A percentile compares a stretch with the other conserved stretches of the same genome.
Evolutionary conservation across 2,113 vertebrate genomes (phyloP).

Genomic region (Turnix velox): DNA sequence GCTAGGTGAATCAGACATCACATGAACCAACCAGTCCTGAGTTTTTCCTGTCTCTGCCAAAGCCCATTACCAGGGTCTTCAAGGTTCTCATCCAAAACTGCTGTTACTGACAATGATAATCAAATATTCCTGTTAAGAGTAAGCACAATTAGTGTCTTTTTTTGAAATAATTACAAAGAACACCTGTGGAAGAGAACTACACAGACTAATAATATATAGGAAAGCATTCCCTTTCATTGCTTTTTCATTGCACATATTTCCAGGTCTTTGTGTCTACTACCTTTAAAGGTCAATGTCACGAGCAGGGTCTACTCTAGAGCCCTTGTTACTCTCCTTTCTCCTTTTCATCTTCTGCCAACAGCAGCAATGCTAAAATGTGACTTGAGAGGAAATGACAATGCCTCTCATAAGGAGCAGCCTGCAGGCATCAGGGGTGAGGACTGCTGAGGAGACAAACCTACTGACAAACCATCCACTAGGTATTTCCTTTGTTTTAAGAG

Average conservation of each 20-base stretch:
- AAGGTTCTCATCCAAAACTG: not conserved
- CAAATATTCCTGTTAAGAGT: not conserved
- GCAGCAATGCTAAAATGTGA: not conserved
- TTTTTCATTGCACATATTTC: not conserved
- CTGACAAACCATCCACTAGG: rapidly evolving
- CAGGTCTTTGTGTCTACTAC: not conserved
- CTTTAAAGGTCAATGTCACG: not conserved
- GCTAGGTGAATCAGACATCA: not conserved
- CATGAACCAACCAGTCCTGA: rapidly evolving
- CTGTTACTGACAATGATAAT: not conserved
- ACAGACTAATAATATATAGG: not conserved
- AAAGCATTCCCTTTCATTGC: not conserved
- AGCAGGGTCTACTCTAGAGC: not conserved
- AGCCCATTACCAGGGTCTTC: not conserved
- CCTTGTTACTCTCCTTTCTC: not conserved
- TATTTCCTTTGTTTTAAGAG: not conserved
- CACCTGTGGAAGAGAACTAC: not conserved
- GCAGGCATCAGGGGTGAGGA: not conserved
- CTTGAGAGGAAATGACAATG: not conserved
- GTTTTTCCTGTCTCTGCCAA: not conserved
- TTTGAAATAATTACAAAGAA: not conserved
- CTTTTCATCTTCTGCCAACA: not conserved
- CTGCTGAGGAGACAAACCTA: not conserved
- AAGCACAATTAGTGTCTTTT: not conserved
- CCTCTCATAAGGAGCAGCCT: not conserved